Conservation (phyloP, 1,140 invertebrate genomes). For the Trichonephila clavipes region DNA sequence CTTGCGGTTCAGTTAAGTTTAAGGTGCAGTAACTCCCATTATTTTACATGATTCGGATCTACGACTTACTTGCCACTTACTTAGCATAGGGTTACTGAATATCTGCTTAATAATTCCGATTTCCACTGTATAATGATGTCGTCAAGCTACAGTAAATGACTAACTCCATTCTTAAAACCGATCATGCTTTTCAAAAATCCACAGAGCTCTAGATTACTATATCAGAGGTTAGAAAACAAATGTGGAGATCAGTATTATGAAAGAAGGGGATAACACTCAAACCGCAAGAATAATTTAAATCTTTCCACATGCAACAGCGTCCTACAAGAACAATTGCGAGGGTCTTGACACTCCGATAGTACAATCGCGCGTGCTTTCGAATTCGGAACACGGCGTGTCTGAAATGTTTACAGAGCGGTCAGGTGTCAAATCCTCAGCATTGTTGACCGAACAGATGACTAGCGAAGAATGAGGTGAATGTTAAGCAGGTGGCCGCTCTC, state of each 20-base stretch:
- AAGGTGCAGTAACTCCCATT: too few species aligned
- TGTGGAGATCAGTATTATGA: not conserved
- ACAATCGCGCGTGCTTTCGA: conserved; percentile 17
- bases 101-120: too few species aligned
- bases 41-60: too few species aligned
- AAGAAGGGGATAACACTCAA: not conserved
- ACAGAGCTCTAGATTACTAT: not conserved
- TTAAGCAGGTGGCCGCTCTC: conserved; percentile 18
- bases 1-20: too few species aligned
- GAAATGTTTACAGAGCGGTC: conserved; percentile 53
- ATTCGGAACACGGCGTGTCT: conserved; percentile 34
- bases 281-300: not conserved
- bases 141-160: too few species aligned
- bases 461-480: conserved; percentile 20
- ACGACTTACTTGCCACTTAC: too few species aligned
- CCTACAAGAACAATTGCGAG: not conserved
- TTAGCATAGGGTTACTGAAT: too few species aligned
- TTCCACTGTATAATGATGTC: too few species aligned
- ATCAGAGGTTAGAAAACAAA: not conserved
- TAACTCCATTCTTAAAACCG: too few species aligned
- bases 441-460: conserved; percentile 43
- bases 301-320: not conserved
- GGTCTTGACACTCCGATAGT: not conserved
- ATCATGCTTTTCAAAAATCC: not conserved
- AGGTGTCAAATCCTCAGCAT: conserved; percentile 53